phyloP scores from a whole-genome alignment of 2,797 vertebrate species.

The Jordanella pulchra region DNA sequence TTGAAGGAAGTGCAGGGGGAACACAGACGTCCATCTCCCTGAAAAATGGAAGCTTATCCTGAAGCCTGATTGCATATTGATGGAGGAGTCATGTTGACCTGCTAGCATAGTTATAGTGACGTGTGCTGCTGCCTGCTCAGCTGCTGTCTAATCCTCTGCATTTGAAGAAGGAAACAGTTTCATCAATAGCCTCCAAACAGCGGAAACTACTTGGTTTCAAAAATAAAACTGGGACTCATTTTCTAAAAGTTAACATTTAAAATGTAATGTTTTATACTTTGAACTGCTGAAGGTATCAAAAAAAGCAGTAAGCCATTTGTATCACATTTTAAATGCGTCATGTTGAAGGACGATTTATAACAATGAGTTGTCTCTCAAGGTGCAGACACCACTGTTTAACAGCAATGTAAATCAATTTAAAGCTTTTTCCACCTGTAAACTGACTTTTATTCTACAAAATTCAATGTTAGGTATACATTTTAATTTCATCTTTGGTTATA shows the following conservation, averaged over 20 bases:
- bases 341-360: not conserved
- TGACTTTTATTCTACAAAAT: not conserved
- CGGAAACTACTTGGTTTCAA: not conserved
- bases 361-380: not conserved
- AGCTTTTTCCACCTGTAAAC: not conserved
- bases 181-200: not conserved
- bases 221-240: not conserved
- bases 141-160: too few relatives aligned
- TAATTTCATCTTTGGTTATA: too few relatives aligned
- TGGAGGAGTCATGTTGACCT: not conserved
- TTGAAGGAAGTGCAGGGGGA: not conserved
- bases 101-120: not conserved
- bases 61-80: not conserved
- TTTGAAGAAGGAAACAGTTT: too few relatives aligned
- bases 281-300: not conserved
- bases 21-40: not conserved
- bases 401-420: not conserved
- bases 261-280: not conserved
- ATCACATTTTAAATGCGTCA: not conserved
- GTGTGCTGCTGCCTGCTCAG: too few relatives aligned
- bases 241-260: not conserved
- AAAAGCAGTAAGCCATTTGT: not conserved
- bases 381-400: not conserved
- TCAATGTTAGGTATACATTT: too few relatives aligned
- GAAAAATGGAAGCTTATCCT: not conserved